A percentile compares a stretch with the other conserved stretches of the same genome.
phyloP scores from a whole-genome alignment of 64 coral and sea anemone species.

The Porites lutea region DNA sequence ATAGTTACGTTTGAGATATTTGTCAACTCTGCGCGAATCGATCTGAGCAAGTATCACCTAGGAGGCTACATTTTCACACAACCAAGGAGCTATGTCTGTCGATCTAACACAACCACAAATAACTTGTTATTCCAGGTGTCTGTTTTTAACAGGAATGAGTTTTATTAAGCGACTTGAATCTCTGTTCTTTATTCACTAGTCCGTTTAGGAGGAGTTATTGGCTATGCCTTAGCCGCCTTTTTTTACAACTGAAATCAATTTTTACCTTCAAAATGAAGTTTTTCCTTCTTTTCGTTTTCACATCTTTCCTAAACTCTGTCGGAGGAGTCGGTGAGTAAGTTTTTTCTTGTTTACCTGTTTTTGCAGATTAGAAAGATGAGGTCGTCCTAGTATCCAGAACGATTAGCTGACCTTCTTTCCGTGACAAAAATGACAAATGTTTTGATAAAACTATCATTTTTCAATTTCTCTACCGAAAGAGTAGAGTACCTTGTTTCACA shows the following conservation, averaged over 20 bases:
- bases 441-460: too few relatives aligned
- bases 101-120: slow-evolving; percentile 3
- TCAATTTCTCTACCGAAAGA: too few relatives aligned
- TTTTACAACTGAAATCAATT: not conserved
- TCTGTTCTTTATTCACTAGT: not conserved
- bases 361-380: too few relatives aligned
- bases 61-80: not conserved
- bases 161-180: not conserved
- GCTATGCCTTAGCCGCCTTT: slow-evolving; percentile 36
- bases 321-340: not conserved
- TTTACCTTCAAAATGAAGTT: not conserved
- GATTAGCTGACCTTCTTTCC: too few relatives aligned
- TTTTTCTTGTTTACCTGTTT: not conserved
- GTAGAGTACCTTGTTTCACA: too few relatives aligned
- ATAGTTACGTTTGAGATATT: too few relatives aligned
- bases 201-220: not conserved
- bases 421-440: too few relatives aligned
- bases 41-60: too few relatives aligned
- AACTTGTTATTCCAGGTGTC: slow-evolving; percentile 12
- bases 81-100: not conserved
- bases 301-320: not conserved
- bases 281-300: not conserved
- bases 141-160: not conserved
- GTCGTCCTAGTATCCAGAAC: too few relatives aligned
- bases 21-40: too few relatives aligned